These are phyloP conservation scores for Biston stratarius DNA, from an alignment of 2,888 invertebrate genomes.

Conservation along the genomic window DNA sequence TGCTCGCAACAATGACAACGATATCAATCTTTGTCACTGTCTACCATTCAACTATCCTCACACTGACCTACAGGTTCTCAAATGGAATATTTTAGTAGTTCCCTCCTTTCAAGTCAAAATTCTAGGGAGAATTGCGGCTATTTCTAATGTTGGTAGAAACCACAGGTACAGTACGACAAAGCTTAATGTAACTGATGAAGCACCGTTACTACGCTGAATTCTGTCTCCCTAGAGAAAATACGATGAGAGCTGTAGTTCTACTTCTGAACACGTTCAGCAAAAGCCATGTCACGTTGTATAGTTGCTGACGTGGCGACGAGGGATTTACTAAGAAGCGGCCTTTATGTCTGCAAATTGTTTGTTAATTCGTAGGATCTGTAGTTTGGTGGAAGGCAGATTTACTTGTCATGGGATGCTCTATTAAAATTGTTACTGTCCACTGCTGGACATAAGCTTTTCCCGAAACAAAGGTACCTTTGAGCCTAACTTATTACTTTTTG, in stretches of 20 bases:
- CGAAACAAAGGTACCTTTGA: no score
- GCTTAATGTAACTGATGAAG: no score
- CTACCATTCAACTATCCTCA: neutral
- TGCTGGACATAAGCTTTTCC: neutral
- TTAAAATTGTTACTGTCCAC: neutral
- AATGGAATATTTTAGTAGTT: constrained; percentile 69
- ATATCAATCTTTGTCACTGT: constrained; percentile 16
- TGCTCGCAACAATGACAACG: no score
- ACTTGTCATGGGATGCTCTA: neutral
- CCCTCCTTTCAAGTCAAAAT: constrained; percentile 55
- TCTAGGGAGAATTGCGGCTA: constrained; percentile 40
- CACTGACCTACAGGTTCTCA: constrained; percentile 55
- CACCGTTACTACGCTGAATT: no score
- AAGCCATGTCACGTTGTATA: neutral
- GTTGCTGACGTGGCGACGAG: neutral
- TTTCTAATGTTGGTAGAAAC: constrained; percentile 33
- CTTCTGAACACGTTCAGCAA: no score
- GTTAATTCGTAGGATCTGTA: constrained; percentile 9
- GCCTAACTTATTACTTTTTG: no score
- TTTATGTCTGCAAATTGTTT: constrained; percentile 11
- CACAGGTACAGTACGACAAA: constrained; percentile 2
- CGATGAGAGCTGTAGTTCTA: no score
- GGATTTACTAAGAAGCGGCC: constrained; percentile 21
- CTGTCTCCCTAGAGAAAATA: no score
- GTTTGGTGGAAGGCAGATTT: neutral